A percentile compares a stretch with the other conserved stretches of the same genome.
phyloP scores from a whole-genome alignment of 2,113 vertebrate genomes.

The Bos javanicus region DNA sequence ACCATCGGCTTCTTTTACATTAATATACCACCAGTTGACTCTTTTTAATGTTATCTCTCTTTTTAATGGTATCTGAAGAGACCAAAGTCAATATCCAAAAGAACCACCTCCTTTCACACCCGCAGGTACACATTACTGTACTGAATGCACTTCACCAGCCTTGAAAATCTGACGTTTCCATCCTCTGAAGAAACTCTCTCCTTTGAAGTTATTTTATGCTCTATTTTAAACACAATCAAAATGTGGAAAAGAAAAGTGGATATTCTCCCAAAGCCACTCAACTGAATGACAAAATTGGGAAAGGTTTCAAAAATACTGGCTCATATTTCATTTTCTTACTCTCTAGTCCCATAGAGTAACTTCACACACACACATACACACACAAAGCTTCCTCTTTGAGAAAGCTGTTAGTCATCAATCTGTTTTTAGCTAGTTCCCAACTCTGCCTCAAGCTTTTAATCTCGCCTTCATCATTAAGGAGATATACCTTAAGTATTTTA shows the following conservation, averaged over 20 bases:
- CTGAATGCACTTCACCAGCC: not conserved
- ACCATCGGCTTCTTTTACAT: not conserved
- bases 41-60: not conserved
- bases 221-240: constrained; percentile 37
- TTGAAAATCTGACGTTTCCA: not conserved
- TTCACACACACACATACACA: too few relatives aligned
- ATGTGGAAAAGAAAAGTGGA: not conserved
- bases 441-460: constrained; percentile 1
- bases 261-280: not conserved
- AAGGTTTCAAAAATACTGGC: not conserved
- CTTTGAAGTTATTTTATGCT: constrained; percentile 9
- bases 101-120: not conserved
- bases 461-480: constrained; percentile 9
- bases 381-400: not conserved
- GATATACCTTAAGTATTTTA: not conserved
- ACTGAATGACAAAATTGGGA: constrained; percentile 15
- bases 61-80: not conserved
- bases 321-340: constrained; percentile 34
- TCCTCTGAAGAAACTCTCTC: not conserved
- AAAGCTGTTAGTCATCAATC: not conserved
- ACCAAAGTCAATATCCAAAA: not conserved
- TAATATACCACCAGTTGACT: not conserved
- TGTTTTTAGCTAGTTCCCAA: constrained; percentile 1
- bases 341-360: not conserved
- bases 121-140: not conserved